Evolutionary conservation across 2,797 vertebrate species (phyloP).

Genomic region (Gymnothorax javanicus): DNA sequence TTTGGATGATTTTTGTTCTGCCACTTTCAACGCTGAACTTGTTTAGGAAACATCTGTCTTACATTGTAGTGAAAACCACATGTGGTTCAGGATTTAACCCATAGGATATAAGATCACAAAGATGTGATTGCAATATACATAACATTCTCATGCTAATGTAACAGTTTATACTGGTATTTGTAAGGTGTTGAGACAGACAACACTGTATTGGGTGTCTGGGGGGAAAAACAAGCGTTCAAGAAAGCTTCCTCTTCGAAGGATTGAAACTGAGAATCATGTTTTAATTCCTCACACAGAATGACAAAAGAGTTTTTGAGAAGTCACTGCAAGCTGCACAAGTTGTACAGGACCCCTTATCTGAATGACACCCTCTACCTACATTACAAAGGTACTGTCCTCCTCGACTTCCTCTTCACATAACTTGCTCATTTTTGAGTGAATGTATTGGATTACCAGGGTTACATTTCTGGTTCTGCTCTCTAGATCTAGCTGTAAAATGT

Average conservation of each 20-base stretch:
- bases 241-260: too few species aligned
- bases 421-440: background rate
- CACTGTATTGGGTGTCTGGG: too few species aligned
- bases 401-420: background rate
- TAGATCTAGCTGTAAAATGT: background rate
- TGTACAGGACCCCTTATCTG: constrained; percentile 84
- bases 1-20: background rate
- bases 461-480: background rate
- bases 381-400: constrained; percentile 80
- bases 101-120: too few species aligned
- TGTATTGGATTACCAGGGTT: background rate
- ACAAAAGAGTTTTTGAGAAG: constrained; percentile 83
- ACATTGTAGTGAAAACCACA: background rate
- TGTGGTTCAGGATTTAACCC: background rate
- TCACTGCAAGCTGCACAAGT: constrained; percentile 86
- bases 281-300: constrained; percentile 70
- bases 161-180: too few species aligned
- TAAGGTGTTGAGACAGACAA: too few species aligned
- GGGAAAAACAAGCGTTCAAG: too few species aligned
- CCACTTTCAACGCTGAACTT: background rate
- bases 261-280: background rate
- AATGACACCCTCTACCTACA: constrained; percentile 92
- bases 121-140: too few species aligned
- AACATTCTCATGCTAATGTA: too few species aligned
- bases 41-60: background rate